phyloP scores from a whole-genome alignment of 2,113 vertebrate genomes.

The Aldabrachelys gigantea region DNA sequence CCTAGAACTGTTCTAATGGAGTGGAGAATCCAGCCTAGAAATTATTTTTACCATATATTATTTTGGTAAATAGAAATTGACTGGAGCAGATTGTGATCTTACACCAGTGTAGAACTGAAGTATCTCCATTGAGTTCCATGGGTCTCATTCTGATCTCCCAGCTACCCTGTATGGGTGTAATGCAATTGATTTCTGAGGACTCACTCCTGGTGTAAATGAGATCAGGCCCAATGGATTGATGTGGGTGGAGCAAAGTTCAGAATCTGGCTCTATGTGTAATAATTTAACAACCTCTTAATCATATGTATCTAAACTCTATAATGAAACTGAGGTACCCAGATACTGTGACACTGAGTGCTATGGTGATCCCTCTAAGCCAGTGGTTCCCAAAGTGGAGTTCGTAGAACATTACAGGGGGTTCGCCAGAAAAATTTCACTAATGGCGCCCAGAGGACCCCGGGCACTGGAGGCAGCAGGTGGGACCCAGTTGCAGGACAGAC shows the following conservation, averaged over 20 bases:
- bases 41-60: neutral
- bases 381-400: too few relatives aligned
- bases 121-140: fast-evolving
- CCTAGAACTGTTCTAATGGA: neutral
- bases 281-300: neutral
- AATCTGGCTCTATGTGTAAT: neutral
- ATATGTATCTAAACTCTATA: neutral
- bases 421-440: too few relatives aligned
- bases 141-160: neutral
- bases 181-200: neutral
- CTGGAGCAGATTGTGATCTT: neutral
- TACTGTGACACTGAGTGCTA: neutral
- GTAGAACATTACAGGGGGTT: too few relatives aligned
- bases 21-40: neutral
- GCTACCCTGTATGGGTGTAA: neutral
- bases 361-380: neutral
- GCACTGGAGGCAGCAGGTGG: too few relatives aligned
- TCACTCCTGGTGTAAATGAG: neutral
- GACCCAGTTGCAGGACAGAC: too few relatives aligned
- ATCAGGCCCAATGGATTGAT: neutral
- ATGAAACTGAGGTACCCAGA: neutral
- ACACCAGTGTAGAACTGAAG: neutral
- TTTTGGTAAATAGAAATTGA: constrained; percentile 1
- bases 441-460: too few relatives aligned
- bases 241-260: neutral